Evolutionary conservation across 53 echinoderm and acorn worm genomes (phyloP).

Genomic region (Paracentrotus lividus): DNA sequence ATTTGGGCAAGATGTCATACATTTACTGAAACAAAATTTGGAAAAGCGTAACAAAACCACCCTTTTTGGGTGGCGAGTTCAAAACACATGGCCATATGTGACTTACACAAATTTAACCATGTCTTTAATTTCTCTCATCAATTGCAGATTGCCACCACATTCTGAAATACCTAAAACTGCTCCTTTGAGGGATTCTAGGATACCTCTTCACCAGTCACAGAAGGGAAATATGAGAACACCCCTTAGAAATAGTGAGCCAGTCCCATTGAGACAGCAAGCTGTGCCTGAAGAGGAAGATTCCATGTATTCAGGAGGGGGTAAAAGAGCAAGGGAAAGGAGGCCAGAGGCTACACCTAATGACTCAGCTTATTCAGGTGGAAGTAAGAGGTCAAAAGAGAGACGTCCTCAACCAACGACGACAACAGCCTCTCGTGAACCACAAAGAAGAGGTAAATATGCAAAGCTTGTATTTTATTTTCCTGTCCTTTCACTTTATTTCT

Average conservation of each 20-base stretch:
- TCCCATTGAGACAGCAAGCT: constrained; percentile 57
- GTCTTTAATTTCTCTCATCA: neutral
- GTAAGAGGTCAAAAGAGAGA: constrained; percentile 32
- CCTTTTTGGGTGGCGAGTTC: too few relatives aligned
- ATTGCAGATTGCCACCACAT: constrained; percentile 54
- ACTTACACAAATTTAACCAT: too few relatives aligned
- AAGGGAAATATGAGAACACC: constrained; percentile 11
- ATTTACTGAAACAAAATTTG: too few relatives aligned
- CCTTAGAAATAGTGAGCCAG: constrained; percentile 28
- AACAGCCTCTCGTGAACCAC: neutral
- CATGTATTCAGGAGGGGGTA: constrained; percentile 64
- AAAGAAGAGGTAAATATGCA: constrained; percentile 30
- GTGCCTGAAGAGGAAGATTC: constrained; percentile 68
- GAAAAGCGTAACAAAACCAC: too few relatives aligned
- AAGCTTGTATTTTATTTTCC: neutral
- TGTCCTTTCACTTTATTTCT: neutral
- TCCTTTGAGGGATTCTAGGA: constrained; percentile 1
- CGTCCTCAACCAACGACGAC: neutral
- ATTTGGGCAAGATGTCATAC: too few relatives aligned
- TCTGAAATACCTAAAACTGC: constrained; percentile 7
- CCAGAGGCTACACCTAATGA: neutral
- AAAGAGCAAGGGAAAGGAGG: constrained; percentile 19
- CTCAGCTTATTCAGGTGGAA: constrained; percentile 43
- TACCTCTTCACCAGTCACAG: neutral
- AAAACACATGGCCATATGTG: too few relatives aligned